Base-by-base conservation (phyloP, 2,113 vertebrate genomes). In the Peromyscus leucopus region DNA sequence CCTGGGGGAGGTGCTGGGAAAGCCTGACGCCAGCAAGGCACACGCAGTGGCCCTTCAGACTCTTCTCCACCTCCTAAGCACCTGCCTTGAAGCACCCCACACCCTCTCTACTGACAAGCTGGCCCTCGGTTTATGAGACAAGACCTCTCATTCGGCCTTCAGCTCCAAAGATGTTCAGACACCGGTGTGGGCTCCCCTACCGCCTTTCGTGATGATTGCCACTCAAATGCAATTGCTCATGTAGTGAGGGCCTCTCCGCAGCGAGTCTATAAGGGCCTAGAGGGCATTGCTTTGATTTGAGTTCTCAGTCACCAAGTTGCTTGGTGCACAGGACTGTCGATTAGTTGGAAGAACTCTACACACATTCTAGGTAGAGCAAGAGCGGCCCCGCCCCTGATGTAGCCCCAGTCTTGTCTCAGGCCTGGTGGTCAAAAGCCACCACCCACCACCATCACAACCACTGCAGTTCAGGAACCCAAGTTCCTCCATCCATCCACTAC, bases 391-490 rank as follows among this genome's bases (percentile, higher is more conserved):
- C 36, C 15, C 22, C 36, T 11, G 42, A 24, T 28, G 16, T 24
- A 85, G 4, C 31, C 46, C 36, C 33, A 31, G 39, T 19, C 33
- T 11, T 46, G 33, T 13, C 94, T 42, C n/a, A 61, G 4, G 3
- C 57, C 4, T 5, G 1, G 16, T 11, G 8, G 4, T 61, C 89
- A 31, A 10, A 69, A 57, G 33, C 19, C n/a, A 3, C 74, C 65
- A 3, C 74, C 65, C 13, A 5, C 1, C 0, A 1, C 11, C 51
- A 5, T 6, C 46, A 31, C 10, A 5, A 28, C 0, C 69, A 26
- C 51, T 0, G 31, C 67, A 88, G 46, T 55, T 15, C 65, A 26
- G 46, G 46, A 88, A 36, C 46, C 46, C 46, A 51, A 15, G 22
- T 7, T 17, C 78, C 63, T 22, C 26, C 48, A 15, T 9, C 63